A percentile compares a stretch with the other conserved stretches of the same genome.
These are phyloP conservation scores for Aphaenogaster ashmeadi DNA, from an alignment of 1,140 invertebrate species.

Conservation along the genomic window DNA sequence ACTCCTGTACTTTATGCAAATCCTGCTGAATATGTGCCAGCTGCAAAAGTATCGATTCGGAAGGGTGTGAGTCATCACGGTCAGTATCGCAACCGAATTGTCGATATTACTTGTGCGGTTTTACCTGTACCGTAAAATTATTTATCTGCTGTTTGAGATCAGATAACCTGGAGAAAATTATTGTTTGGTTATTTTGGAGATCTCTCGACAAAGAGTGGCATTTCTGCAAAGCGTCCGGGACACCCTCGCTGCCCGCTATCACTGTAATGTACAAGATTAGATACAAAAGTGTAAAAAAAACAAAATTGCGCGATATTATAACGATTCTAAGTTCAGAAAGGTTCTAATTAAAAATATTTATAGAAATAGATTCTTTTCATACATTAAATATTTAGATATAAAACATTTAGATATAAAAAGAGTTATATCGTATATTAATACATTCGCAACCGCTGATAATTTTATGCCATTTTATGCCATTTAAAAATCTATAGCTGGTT, in stretches of 20 bases:
- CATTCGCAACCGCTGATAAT: no score
- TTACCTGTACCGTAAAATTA: slow-evolving; percentile 87
- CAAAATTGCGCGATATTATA: not conserved
- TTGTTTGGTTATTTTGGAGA: slow-evolving; percentile 89
- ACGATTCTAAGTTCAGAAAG: slow-evolving; percentile 21
- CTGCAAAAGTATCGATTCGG: slow-evolving; percentile 78
- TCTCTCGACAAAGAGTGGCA: slow-evolving; percentile 90
- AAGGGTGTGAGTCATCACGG: not conserved
- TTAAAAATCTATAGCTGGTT: no score
- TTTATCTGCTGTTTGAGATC: slow-evolving; percentile 85
- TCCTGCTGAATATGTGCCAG: slow-evolving; percentile 86
- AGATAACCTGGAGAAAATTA: slow-evolving; percentile 87
- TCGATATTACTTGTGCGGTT: slow-evolving; percentile 12
- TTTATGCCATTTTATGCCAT: no score
- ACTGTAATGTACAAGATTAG: slow-evolving; percentile 85
- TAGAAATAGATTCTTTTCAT: not conserved
- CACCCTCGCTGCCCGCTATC: slow-evolving; percentile 89
- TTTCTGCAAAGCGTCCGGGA: slow-evolving; percentile 89
- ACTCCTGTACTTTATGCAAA: slow-evolving; percentile 87
- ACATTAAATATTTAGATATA: not conserved
- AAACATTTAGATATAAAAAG: not conserved
- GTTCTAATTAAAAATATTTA: slow-evolving; percentile 54
- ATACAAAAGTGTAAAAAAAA: not conserved
- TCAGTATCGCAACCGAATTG: not conserved
- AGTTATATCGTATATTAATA: not conserved